These are phyloP conservation scores for Parotocinclus haroldoi DNA, from an alignment of 2,797 vertebrate genomes.

Conservation along the genomic window DNA sequence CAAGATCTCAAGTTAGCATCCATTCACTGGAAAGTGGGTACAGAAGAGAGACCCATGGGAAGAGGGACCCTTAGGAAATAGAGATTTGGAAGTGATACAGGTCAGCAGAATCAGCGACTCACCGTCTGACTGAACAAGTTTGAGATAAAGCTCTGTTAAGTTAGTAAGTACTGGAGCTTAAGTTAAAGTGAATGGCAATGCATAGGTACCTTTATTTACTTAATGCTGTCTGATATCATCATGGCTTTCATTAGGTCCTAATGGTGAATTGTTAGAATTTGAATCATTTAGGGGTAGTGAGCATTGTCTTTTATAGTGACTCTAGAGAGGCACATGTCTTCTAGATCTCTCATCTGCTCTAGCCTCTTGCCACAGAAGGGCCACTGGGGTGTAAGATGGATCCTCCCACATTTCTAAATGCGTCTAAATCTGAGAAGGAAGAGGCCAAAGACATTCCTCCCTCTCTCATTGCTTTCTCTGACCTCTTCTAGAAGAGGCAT, in stretches of 20 bases:
- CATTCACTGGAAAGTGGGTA: neutral
- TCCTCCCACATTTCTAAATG: slow-evolving; percentile 70
- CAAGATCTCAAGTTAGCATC: neutral
- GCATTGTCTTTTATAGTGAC: too few relatives aligned
- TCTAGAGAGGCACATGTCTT: slow-evolving; percentile 30
- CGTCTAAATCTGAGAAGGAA: slow-evolving; percentile 61
- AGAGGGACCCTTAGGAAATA: neutral
- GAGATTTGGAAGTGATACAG: neutral
- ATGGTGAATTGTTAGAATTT: too few relatives aligned
- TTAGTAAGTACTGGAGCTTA: too few relatives aligned
- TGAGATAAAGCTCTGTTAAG: neutral
- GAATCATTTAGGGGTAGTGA: too few relatives aligned
- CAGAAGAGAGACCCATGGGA: neutral
- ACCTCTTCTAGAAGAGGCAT: slow-evolving; percentile 53
- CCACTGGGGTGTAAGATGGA: slow-evolving; percentile 58
- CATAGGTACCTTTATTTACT: too few relatives aligned
- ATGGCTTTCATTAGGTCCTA: too few relatives aligned
- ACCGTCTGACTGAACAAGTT: neutral
- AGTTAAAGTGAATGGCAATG: too few relatives aligned
- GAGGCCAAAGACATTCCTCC: slow-evolving; percentile 59
- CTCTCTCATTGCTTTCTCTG: slow-evolving; percentile 55
- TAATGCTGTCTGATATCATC: too few relatives aligned
- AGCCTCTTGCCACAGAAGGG: slow-evolving; percentile 64
- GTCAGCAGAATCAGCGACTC: neutral
- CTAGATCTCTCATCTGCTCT: slow-evolving; percentile 63